A percentile compares a stretch with the other conserved stretches of the same genome.
Evolutionary conservation across 1,140 invertebrate genomes (phyloP).

Genomic region (Drosophila sp.): DNA sequence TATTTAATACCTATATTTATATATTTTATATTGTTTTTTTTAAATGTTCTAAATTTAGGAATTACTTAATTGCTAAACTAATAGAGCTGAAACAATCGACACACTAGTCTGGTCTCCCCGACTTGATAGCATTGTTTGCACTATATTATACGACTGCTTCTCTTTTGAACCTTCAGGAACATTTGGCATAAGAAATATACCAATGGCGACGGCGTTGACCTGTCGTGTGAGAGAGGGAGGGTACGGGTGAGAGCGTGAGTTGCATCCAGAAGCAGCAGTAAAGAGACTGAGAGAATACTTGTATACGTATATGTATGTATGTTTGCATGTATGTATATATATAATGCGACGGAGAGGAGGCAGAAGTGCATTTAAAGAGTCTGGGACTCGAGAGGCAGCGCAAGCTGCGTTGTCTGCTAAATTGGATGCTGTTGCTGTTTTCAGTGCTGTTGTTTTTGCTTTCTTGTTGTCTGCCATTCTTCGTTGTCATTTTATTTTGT

Average conservation of each 20-base stretch:
- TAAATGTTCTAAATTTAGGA: too few species aligned
- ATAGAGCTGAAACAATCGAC: too few species aligned
- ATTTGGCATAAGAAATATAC: conserved; percentile 40
- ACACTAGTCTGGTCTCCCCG: conserved; percentile 2
- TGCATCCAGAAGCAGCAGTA: conserved; percentile 14
- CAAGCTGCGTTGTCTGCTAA: conserved; percentile 57
- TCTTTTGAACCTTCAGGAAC: conserved; percentile 9
- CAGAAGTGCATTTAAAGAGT: conserved; percentile 19
- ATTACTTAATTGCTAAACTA: too few species aligned
- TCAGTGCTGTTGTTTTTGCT: conserved; percentile 27
- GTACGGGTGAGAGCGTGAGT: conserved; percentile 9
- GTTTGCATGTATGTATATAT: neutral
- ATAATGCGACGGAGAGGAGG: conserved; percentile 2
- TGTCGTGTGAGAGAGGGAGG: conserved; percentile 38
- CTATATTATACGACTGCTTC: conserved; percentile 10
- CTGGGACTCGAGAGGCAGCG: conserved; percentile 32
- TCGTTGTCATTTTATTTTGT: conserved; percentile 21
- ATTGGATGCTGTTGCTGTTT: conserved; percentile 63
- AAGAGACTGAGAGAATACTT: conserved; percentile 10
- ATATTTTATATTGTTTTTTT: too few species aligned
- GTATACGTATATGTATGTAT: neutral
- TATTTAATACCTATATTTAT: too few species aligned
- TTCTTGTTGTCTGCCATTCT: conserved; percentile 38
- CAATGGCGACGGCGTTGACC: conserved; percentile 61
- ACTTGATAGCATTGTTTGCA: neutral